These are phyloP conservation scores for Gymnocephalus cernua DNA, from an alignment of 2,113 vertebrate species.

Conservation along the genomic window DNA sequence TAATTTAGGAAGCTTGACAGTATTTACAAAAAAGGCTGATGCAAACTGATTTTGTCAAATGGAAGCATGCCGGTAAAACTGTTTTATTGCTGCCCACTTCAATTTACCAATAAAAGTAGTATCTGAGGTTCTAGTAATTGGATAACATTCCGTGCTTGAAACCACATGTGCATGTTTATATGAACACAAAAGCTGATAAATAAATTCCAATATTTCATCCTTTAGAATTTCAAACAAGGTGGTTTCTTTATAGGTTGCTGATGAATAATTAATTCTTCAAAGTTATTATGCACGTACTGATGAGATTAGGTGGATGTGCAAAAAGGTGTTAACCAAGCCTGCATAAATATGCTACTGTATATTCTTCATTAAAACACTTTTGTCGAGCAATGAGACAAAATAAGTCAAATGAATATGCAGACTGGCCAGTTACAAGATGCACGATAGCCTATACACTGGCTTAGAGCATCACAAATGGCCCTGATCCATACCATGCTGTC, in stretches of 20 bases:
- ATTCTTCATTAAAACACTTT: conserved; percentile 7
- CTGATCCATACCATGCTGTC: background rate
- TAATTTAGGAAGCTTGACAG: background rate
- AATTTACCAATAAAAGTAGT: background rate
- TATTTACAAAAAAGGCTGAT: background rate
- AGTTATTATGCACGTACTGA: background rate
- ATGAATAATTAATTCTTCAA: background rate
- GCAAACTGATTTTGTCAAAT: background rate
- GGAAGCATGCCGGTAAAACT: background rate
- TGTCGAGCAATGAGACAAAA: background rate
- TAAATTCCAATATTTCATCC: background rate
- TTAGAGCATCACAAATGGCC: background rate
- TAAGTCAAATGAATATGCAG: background rate
- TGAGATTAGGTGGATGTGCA: background rate
- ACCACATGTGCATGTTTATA: background rate
- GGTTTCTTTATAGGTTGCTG: background rate
- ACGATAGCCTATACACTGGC: background rate
- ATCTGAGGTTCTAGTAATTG: background rate
- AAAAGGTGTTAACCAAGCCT: background rate
- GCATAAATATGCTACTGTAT: background rate
- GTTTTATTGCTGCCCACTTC: background rate
- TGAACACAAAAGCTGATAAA: background rate
- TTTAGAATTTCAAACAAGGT: background rate
- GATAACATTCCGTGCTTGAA: conserved; percentile 15
- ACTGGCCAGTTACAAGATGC: background rate